Percentiles rank a stretch among this genome's conserved stretches.
phyloP scores from a whole-genome alignment of 1,140 invertebrate species.

The Philopotamus ludificatus region DNA sequence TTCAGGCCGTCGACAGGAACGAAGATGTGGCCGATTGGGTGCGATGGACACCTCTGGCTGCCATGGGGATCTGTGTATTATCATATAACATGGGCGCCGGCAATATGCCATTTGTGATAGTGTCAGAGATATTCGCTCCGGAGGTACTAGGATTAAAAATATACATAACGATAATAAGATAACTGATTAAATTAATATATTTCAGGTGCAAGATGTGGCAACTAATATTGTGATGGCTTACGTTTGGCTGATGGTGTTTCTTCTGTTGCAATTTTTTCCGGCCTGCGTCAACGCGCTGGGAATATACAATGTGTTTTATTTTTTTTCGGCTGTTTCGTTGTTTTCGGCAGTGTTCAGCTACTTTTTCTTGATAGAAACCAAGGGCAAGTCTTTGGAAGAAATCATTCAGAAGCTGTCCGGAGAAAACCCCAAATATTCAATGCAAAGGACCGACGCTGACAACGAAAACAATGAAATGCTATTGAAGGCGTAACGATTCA shows the following conservation, averaged over 20 bases:
- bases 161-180: not conserved
- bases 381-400: constrained; percentile 32
- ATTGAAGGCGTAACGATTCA: not conserved
- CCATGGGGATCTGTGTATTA: constrained; percentile 59
- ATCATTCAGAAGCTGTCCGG: constrained; percentile 19
- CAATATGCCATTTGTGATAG: constrained; percentile 60
- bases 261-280: constrained; percentile 31
- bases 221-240: constrained; percentile 22
- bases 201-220: constrained; percentile 33
- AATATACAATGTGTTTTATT: constrained; percentile 31
- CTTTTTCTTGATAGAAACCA: constrained; percentile 31
- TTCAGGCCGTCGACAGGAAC: constrained; percentile 41
- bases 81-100: constrained; percentile 54
- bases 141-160: constrained; percentile 42
- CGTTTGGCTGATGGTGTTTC: constrained; percentile 25
- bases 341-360: constrained; percentile 17
- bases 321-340: constrained; percentile 24
- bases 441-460: not conserved
- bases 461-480: not conserved
- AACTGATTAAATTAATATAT: constrained; percentile 2
- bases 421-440: not conserved
- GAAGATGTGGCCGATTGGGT: constrained; percentile 39
- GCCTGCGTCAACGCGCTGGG: constrained; percentile 11
- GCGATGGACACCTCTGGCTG: constrained; percentile 56
- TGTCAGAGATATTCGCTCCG: constrained; percentile 63